phyloP scores from a whole-genome alignment of 2,797 vertebrate genomes.

The Gadopsis marmoratus region DNA sequence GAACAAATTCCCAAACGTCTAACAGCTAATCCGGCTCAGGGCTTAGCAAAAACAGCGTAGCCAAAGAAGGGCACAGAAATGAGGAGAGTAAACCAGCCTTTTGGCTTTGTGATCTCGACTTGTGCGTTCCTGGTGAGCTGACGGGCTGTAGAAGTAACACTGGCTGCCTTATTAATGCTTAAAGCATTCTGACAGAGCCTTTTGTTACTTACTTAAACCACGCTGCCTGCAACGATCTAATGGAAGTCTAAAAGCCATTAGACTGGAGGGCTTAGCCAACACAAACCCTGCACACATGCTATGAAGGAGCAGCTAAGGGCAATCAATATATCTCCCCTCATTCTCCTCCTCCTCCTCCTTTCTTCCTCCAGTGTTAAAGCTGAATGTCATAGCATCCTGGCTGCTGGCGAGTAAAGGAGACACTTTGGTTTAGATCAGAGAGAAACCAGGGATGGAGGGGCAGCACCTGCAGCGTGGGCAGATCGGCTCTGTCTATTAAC shows the following conservation, averaged over 20 bases:
- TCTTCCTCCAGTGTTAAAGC: slow-evolving; percentile 69
- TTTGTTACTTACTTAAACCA: slow-evolving; percentile 87
- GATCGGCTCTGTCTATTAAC: slow-evolving; percentile 40
- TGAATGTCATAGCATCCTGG: slow-evolving; percentile 64
- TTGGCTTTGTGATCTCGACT: slow-evolving; percentile 35
- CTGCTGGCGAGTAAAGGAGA: slow-evolving; percentile 74
- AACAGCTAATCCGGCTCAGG: slow-evolving; percentile 28
- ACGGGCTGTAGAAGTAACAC: slow-evolving; percentile 71
- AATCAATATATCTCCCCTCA: slow-evolving; percentile 75
- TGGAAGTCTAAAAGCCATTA: slow-evolving; percentile 83
- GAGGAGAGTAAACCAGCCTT: slow-evolving; percentile 44
- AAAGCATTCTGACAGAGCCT: slow-evolving; percentile 80
- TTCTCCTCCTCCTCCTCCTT: slow-evolving; percentile 38
- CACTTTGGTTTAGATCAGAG: slow-evolving; percentile 49
- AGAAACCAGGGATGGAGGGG: slow-evolving; percentile 23
- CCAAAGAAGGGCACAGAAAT: slow-evolving; percentile 28
- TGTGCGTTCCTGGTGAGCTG: slow-evolving; percentile 63
- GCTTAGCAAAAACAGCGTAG: slow-evolving; percentile 15
- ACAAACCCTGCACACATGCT: slow-evolving; percentile 67
- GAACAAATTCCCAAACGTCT: slow-evolving; percentile 54
- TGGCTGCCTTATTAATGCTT: slow-evolving; percentile 78
- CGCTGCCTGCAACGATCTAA: slow-evolving; percentile 75
- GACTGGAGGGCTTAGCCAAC: slow-evolving; percentile 78
- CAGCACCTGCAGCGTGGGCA: slow-evolving; percentile 47
- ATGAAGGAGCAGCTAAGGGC: slow-evolving; percentile 68